Conservation (phyloP, 2,888 invertebrate genomes). For the Spodoptera exigua region DNA sequence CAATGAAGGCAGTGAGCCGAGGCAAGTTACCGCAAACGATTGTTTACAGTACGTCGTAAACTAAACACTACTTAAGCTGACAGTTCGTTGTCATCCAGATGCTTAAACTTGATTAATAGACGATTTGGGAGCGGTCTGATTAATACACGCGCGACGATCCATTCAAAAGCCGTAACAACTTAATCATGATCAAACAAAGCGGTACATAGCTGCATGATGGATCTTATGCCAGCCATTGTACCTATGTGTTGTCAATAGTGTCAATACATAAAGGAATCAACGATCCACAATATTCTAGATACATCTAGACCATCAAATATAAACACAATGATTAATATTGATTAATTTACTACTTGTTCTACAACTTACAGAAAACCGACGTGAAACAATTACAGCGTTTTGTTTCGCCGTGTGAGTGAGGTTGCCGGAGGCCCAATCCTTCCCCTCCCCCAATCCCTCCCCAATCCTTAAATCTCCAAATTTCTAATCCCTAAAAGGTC, state of each 20-base stretch:
- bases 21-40: constrained; percentile 80
- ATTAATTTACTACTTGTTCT: not conserved
- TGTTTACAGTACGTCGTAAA: constrained; percentile 81
- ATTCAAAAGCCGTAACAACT: constrained; percentile 76
- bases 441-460: too few species aligned
- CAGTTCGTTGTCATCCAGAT: constrained; percentile 87
- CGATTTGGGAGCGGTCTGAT: constrained; percentile 82
- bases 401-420: too few species aligned
- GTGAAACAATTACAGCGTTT: too few species aligned
- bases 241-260: constrained; percentile 24
- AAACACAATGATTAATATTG: too few species aligned
- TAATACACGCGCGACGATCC: constrained; percentile 78
- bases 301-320: too few species aligned
- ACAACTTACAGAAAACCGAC: too few species aligned
- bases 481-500: too few species aligned
- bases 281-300: too few species aligned
- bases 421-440: too few species aligned
- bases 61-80: constrained; percentile 87
- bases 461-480: too few species aligned
- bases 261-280: too few species aligned
- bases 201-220: constrained; percentile 68
- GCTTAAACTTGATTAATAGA: constrained; percentile 88
- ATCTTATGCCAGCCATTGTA: constrained; percentile 56
- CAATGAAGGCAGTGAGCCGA: constrained; percentile 77
- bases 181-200: constrained; percentile 81